A percentile compares a stretch with the other conserved stretches of the same genome.
These are phyloP conservation scores for Hydractinia symbiolongicarpus DNA, from an alignment of 30 jellyfish, hydroid and myxozoan genomes.

Conservation along the genomic window DNA sequence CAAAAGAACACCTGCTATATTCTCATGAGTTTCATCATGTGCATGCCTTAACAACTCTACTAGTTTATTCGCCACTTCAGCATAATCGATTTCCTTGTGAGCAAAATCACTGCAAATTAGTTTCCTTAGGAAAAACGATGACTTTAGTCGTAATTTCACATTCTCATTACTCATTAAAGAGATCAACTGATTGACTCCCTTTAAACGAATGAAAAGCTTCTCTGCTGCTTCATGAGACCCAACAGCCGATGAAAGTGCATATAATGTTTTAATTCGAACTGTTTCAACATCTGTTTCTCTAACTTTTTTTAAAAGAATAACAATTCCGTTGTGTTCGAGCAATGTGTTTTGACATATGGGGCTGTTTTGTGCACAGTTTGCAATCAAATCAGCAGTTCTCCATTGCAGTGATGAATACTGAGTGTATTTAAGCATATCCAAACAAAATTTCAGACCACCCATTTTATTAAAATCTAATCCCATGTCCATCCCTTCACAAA, in stretches of 20 bases:
- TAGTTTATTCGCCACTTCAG: neutral
- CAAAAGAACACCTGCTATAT: neutral
- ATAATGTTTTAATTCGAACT: slow-evolving; percentile 58
- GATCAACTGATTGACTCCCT: slow-evolving; percentile 38
- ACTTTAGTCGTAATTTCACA: slow-evolving; percentile 50
- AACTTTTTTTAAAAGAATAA: slow-evolving; percentile 22
- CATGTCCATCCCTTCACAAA: slow-evolving; percentile 54
- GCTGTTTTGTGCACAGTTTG: slow-evolving; percentile 65
- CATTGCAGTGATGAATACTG: slow-evolving; percentile 55
- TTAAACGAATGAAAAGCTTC: slow-evolving; percentile 16
- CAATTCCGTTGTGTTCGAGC: slow-evolving; percentile 34
- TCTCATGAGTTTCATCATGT: slow-evolving; percentile 11
- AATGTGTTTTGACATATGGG: slow-evolving; percentile 63
- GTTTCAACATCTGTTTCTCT: slow-evolving; percentile 38
- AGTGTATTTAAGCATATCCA: slow-evolving; percentile 33
- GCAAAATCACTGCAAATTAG: slow-evolving; percentile 27
- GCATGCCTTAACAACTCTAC: neutral
- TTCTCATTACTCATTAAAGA: slow-evolving; percentile 23
- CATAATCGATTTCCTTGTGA: neutral
- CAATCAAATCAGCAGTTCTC: slow-evolving; percentile 82
- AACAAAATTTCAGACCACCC: slow-evolving; percentile 53
- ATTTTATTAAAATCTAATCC: slow-evolving; percentile 50
- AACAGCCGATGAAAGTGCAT: slow-evolving; percentile 65
- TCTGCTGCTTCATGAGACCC: slow-evolving; percentile 30
- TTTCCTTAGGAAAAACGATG: slow-evolving; percentile 57